Percentiles rank a stretch among this genome's conserved stretches.
These are phyloP conservation scores for Otis tarda DNA, from an alignment of 2,113 vertebrate genomes.

Conservation along the genomic window DNA sequence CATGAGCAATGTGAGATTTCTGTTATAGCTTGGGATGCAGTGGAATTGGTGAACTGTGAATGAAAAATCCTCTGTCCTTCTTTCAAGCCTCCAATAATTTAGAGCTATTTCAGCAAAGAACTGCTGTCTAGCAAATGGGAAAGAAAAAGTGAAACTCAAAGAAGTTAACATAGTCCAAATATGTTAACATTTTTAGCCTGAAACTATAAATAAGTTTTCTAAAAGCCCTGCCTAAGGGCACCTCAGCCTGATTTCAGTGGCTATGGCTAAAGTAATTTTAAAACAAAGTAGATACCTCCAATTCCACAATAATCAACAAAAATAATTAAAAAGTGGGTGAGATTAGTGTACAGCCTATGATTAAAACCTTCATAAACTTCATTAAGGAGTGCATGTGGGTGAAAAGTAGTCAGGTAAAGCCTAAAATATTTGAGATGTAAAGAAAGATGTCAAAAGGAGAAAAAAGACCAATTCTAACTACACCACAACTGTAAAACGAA, in stretches of 20 bases:
- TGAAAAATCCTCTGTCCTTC: neutral
- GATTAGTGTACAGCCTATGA: slow-evolving; percentile 2
- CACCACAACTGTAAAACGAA: neutral
- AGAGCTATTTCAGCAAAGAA: neutral
- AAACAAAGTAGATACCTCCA: neutral
- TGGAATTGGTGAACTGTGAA: neutral
- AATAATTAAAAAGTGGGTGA: slow-evolving; percentile 27
- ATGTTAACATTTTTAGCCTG: neutral
- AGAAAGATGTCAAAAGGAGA: neutral
- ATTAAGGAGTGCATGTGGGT: neutral
- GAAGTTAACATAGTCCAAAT: neutral
- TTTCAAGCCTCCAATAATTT: neutral
- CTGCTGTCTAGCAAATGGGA: neutral
- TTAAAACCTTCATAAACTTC: slow-evolving; percentile 35
- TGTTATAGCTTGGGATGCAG: neutral
- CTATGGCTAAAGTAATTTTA: neutral
- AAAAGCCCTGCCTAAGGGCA: neutral
- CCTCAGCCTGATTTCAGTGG: neutral
- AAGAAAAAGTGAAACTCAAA: neutral
- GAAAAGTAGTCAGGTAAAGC: neutral
- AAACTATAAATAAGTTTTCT: neutral
- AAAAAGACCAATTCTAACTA: neutral
- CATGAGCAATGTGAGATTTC: neutral
- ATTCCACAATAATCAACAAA: neutral
- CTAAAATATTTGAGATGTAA: neutral